phyloP scores from a whole-genome alignment of 2,797 vertebrate genomes.

The Micrastur ruficollis region DNA sequence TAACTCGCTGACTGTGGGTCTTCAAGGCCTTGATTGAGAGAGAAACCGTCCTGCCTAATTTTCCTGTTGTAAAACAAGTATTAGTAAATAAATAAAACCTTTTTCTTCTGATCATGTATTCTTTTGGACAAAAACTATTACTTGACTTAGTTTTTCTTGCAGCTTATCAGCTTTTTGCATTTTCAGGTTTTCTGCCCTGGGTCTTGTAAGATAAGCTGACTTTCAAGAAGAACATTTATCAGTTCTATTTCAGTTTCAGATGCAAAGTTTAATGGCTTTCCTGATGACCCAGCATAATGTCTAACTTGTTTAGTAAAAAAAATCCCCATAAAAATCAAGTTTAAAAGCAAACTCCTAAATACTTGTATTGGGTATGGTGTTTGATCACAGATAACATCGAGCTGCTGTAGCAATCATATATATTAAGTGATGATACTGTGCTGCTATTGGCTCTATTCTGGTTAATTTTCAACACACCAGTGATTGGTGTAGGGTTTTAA shows the following conservation, averaged over 20 bases:
- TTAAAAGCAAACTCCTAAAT: not conserved
- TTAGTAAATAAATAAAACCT: not conserved
- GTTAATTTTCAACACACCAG: slow-evolving; percentile 32
- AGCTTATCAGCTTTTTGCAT: not conserved
- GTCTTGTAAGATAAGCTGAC: not conserved
- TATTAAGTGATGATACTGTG: slow-evolving; percentile 6
- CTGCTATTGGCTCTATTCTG: slow-evolving; percentile 11
- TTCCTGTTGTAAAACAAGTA: not conserved
- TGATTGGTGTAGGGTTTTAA: slow-evolving; percentile 31
- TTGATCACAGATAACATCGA: slow-evolving; percentile 10
- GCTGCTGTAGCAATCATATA: not conserved
- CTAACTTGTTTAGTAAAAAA: not conserved
- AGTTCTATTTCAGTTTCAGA: not conserved
- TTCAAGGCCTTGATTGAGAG: not conserved
- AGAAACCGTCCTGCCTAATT: not conserved
- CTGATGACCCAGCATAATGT: not conserved
- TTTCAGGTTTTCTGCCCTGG: not conserved
- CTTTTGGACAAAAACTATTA: not conserved
- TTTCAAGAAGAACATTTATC: not conserved
- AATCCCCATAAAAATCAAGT: not conserved
- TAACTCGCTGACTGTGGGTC: not conserved
- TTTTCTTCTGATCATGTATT: not conserved
- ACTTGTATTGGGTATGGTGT: not conserved
- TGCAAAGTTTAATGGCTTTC: not conserved
- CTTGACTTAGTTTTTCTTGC: not conserved